Percentiles rank a stretch among this genome's conserved stretches.
Evolutionary conservation across 30 jellyfish, hydroid and myxozoan species (phyloP).

Genomic region (Calvadosia cruxmelitensis): DNA sequence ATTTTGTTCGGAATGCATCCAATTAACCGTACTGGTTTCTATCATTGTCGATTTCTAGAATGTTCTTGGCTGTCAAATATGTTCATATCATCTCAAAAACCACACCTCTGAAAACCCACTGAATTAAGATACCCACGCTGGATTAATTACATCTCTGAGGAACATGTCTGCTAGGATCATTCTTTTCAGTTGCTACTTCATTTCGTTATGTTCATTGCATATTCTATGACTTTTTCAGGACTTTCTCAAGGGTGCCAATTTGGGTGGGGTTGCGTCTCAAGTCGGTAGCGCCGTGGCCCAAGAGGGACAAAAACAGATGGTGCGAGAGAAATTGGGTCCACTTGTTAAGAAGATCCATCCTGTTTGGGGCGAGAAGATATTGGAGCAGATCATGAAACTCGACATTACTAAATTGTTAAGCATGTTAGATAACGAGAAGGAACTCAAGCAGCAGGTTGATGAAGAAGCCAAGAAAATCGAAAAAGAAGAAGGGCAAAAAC

Average conservation of each 20-base stretch:
- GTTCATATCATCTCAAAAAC: too few relatives aligned
- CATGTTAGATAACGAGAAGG: slow-evolving; percentile 40
- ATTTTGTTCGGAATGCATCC: too few relatives aligned
- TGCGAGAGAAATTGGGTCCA: slow-evolving; percentile 48
- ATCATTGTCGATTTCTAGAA: too few relatives aligned
- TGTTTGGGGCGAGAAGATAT: slow-evolving; percentile 24
- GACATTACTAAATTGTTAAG: slow-evolving; percentile 34
- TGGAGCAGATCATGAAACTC: slow-evolving; percentile 35
- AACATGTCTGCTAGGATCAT: too few relatives aligned
- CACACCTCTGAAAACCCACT: too few relatives aligned
- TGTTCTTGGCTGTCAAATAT: too few relatives aligned
- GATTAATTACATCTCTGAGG: too few relatives aligned
- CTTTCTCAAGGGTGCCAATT: slow-evolving; percentile 25
- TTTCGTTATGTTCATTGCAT: too few relatives aligned
- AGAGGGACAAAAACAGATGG: slow-evolving; percentile 39
- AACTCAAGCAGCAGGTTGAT: slow-evolving; percentile 25
- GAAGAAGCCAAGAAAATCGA: slow-evolving; percentile 50
- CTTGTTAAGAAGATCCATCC: slow-evolving; percentile 46
- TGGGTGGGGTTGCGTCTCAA: slow-evolving; percentile 55
- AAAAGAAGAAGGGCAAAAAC: slow-evolving; percentile 13
- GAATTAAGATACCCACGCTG: too few relatives aligned
- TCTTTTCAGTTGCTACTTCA: too few relatives aligned
- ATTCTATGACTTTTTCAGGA: slow-evolving; percentile 16
- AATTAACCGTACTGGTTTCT: too few relatives aligned
- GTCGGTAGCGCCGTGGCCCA: slow-evolving; percentile 40